phyloP scores from a whole-genome alignment of 2,888 invertebrate genomes.

The Biston stratarius region DNA sequence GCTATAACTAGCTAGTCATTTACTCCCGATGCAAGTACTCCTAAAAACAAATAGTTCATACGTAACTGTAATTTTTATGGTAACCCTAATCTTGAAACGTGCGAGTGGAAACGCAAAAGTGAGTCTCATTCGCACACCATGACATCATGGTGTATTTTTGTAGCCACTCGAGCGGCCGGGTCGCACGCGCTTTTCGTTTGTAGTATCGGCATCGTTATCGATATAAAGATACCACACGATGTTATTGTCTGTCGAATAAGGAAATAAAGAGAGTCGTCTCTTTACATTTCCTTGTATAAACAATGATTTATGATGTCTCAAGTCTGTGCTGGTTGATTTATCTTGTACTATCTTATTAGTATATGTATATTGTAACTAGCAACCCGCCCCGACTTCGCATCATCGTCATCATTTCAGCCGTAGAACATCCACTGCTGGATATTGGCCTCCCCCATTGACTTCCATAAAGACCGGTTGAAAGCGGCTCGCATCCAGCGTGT shows the following conservation, averaged over 20 bases:
- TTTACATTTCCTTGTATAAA: constrained; percentile 25
- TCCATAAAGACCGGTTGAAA: too few relatives aligned
- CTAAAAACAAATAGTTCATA: background rate
- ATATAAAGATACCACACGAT: constrained; percentile 54
- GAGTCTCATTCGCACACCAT: constrained; percentile 77
- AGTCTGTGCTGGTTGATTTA: constrained; percentile 15
- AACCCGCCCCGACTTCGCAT: background rate
- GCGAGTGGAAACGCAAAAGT: constrained; percentile 54
- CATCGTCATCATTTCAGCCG: too few relatives aligned
- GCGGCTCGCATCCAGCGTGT: too few relatives aligned
- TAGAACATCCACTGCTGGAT: too few relatives aligned
- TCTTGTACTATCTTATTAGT: background rate
- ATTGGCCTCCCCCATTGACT: too few relatives aligned
- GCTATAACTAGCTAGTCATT: too few relatives aligned
- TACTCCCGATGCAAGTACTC: too few relatives aligned
- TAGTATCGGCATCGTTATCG: constrained; percentile 71
- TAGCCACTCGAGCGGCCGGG: constrained; percentile 71
- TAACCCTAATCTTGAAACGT: constrained; percentile 41
- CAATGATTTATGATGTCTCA: constrained; percentile 18
- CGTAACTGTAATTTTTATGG: constrained; percentile 19
- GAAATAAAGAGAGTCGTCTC: constrained; percentile 37
- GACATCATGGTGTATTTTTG: constrained; percentile 85
- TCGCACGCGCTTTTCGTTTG: constrained; percentile 73
- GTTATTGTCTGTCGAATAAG: constrained; percentile 47
- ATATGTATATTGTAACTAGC: too few relatives aligned